Evolutionary conservation across 92 coral and sea anemone species (phyloP).

Genomic region (Porites rus): DNA sequence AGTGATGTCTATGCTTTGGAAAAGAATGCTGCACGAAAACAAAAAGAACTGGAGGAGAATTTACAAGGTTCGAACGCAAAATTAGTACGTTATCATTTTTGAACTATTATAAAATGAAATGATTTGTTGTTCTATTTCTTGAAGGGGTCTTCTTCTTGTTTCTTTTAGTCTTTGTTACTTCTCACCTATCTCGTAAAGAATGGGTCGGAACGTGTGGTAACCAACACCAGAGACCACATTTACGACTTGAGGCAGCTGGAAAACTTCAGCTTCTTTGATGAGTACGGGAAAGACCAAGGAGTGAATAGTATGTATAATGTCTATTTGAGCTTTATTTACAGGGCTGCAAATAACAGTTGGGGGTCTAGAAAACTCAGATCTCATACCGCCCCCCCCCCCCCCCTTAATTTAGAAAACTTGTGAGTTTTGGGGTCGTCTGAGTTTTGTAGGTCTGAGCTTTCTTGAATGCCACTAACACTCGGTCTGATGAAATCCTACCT

Average conservation of each 20-base stretch:
- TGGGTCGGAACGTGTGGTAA: constrained; percentile 97
- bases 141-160: neutral
- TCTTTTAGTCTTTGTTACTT: constrained; percentile 83
- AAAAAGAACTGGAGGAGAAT: constrained; percentile 95
- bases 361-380: too few relatives aligned
- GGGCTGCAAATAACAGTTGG: neutral
- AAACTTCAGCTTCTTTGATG: constrained; percentile 83
- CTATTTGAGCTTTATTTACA: neutral
- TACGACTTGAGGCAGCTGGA: constrained; percentile 96
- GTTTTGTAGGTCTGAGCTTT: too few relatives aligned
- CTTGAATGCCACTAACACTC: too few relatives aligned
- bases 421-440: too few relatives aligned
- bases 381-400: too few relatives aligned
- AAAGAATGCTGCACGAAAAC: constrained; percentile 92
- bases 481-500: too few relatives aligned
- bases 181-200: constrained; percentile 88
- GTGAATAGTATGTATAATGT: constrained; percentile 79
- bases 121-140: neutral
- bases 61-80: constrained; percentile 81
- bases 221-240: constrained; percentile 94
- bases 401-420: too few relatives aligned
- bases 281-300: constrained; percentile 98
- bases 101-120: neutral
- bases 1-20: constrained; percentile 99
- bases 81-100: neutral